phyloP scores from a whole-genome alignment of 2,797 vertebrate species.

The Somateria mollissima region DNA sequence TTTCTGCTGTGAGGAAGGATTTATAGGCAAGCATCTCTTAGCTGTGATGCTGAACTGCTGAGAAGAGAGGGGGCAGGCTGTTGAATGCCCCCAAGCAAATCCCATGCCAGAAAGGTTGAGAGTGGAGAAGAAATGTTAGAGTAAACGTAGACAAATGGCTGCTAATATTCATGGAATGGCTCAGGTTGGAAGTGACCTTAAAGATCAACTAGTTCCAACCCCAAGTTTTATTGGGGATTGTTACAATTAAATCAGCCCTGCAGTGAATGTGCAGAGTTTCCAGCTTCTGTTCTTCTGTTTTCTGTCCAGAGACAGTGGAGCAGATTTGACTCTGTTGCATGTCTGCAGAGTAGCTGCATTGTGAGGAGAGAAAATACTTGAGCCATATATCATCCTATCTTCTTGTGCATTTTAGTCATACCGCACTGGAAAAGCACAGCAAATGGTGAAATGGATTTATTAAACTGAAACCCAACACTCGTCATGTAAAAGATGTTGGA shows the following conservation, averaged over 20 bases:
- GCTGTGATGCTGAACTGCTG: background rate
- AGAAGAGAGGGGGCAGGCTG: background rate
- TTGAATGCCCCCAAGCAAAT: background rate
- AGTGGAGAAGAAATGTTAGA: background rate
- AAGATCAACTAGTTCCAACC: too few relatives aligned
- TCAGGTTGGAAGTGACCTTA: too few relatives aligned
- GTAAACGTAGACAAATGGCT: background rate
- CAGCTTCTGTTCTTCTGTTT: background rate
- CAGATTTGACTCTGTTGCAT: background rate
- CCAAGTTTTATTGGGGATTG: background rate
- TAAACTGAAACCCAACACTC: background rate
- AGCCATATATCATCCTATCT: background rate
- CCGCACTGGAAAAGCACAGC: background rate
- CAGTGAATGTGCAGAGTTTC: background rate
- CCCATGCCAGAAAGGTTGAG: rapidly evolving
- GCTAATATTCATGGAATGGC: too few relatives aligned
- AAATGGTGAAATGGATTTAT: background rate
- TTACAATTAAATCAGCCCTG: rapidly evolving
- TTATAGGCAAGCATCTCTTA: background rate
- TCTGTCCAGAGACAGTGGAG: background rate
- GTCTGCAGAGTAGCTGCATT: background rate
- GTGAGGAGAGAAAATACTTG: background rate
- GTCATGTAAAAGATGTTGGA: background rate
- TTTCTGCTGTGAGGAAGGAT: background rate
- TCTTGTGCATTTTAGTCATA: background rate